Percentiles rank a stretch among this genome's conserved stretches.
These are phyloP conservation scores for Tolypeutes matacus DNA, from an alignment of 2,797 vertebrate genomes.

Conservation along the genomic window DNA sequence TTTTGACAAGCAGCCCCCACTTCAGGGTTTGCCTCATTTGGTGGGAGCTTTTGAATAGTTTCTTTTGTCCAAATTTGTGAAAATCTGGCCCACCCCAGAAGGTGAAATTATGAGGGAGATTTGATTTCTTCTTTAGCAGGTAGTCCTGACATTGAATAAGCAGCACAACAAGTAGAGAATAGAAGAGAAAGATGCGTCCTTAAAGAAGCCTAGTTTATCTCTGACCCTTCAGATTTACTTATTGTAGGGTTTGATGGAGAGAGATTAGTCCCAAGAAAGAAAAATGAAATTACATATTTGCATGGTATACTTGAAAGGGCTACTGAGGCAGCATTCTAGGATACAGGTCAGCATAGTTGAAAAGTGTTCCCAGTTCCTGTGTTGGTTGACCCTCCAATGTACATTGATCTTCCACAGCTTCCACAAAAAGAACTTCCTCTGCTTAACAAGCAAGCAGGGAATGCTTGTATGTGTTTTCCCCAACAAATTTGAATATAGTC, in stretches of 20 bases:
- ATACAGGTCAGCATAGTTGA: neutral
- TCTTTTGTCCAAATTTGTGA: constrained; percentile 35
- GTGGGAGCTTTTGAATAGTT: neutral
- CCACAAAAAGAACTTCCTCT: neutral
- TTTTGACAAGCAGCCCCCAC: neutral
- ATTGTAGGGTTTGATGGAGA: neutral
- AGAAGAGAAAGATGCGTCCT: neutral
- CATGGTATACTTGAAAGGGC: neutral
- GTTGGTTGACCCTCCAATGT: neutral
- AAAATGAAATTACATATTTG: neutral
- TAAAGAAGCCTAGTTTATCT: neutral
- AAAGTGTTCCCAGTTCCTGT: neutral
- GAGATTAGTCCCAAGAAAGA: neutral
- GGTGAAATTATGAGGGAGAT: neutral
- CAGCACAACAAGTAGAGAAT: neutral
- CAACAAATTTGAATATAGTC: constrained; percentile 30
- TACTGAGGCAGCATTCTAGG: neutral
- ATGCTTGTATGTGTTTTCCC: neutral
- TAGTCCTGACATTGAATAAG: neutral
- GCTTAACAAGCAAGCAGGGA: neutral
- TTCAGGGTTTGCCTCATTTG: neutral
- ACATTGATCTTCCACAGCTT: neutral
- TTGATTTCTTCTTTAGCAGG: neutral
- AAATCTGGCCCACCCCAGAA: neutral
- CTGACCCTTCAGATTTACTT: neutral